Base-by-base conservation (phyloP, 2,797 vertebrate species). In the Poecilia velifera region DNA sequence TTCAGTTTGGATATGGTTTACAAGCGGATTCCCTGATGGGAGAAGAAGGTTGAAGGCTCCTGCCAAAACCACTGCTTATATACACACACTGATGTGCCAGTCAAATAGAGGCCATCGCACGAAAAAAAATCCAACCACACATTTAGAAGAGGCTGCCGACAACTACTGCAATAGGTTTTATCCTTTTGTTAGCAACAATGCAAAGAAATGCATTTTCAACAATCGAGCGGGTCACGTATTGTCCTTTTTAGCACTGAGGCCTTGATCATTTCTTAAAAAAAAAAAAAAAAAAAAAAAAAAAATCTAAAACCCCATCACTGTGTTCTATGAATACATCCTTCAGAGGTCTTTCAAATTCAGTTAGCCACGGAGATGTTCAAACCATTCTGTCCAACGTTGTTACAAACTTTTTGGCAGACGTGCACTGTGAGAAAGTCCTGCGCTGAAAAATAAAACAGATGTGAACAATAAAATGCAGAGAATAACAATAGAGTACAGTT, bases 51-150 rank as follows among this genome's bases (percentile, higher is more conserved):
- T 82, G 90, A 90, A 84, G 87, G 83, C 71, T 80, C 88, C 86
- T 91, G 91, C 89, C 91, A 93, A 90, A 83, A 91, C 83, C 84
- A 78, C 81, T 82, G 89, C 88, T 88, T 84, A 86, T 86, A 91
- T 88, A 73, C 66, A 89, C 87, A 91, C 84, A 88, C 71, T 84
- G 85, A 91, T 76, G 84, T 93, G 88, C 91, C 88, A 92, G 91
- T 93, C 86, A 88, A 76, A 87, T 47, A 80, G 68, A 84, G 66
- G n/a, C 62, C 43, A 55, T 76, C 59, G 78, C 79, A 85, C 36
- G 31, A 85, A 45, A 22, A 45, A 22, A 12, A 68, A 76, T 79
- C 12, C 59, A 80, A 76, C 72, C 31, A 78, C 12, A 22, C 20
- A 13, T 74, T 82, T 39, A 25, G 46, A 49, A 76, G 3, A 39